These are phyloP conservation scores for Empis stercorea DNA, from an alignment of 2,888 invertebrate genomes.

Conservation along the genomic window DNA sequence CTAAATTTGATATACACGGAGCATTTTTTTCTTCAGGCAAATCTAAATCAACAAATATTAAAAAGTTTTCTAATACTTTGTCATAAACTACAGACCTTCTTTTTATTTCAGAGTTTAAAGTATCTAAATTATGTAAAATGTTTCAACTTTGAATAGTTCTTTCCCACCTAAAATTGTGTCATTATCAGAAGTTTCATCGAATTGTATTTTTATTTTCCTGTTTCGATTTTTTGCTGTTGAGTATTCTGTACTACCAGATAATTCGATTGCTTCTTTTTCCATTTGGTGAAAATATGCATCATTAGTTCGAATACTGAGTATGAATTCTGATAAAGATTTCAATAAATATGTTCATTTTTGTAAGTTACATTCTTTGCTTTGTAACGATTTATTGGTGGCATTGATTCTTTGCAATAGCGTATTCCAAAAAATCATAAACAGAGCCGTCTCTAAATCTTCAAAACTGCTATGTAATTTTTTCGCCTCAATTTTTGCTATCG, in stretches of 20 bases:
- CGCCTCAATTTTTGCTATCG: not conserved
- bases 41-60: not conserved
- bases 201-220: not conserved
- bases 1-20: not conserved
- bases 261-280: not conserved
- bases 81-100: not conserved
- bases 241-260: not conserved
- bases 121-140: not conserved
- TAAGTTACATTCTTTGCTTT: not conserved
- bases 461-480: not conserved
- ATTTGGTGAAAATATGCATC: not conserved
- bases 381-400: not conserved
- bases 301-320: not conserved
- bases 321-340: not conserved
- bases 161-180: not conserved
- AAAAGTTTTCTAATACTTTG: not conserved
- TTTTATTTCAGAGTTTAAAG: not conserved
- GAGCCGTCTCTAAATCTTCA: not conserved
- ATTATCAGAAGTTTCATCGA: not conserved
- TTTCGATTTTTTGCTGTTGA: not conserved
- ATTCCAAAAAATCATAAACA: not conserved
- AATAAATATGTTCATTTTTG: not conserved
- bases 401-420: not conserved
- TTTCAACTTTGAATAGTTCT: not conserved
- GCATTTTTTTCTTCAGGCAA: not conserved